These are phyloP conservation scores for Siphonodentalium dalli DNA, from an alignment of 2,888 invertebrate species.

Conservation along the genomic window DNA sequence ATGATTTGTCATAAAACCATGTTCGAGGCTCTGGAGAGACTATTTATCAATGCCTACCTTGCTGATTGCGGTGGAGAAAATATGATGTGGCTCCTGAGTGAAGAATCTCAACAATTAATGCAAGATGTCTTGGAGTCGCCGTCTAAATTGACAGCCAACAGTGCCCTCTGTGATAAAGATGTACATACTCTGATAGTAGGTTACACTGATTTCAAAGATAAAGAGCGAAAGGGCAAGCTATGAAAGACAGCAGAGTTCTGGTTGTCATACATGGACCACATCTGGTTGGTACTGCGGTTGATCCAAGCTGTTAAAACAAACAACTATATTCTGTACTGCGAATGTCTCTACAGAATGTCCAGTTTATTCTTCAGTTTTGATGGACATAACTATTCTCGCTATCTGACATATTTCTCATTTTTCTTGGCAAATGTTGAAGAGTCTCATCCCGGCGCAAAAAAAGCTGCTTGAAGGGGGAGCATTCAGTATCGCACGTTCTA, in stretches of 20 bases:
- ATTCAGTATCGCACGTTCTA: slow-evolving; percentile 8
- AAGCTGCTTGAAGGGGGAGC: slow-evolving; percentile 2
- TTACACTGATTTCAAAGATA: neutral
- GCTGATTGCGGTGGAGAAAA: no score
- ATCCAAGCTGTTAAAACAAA: slow-evolving; percentile 4
- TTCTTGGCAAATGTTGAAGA: no score
- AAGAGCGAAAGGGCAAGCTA: neutral
- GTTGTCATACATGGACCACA: slow-evolving; percentile 9
- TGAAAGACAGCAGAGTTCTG: slow-evolving; percentile 2
- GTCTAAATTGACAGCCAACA: no score
- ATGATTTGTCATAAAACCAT: no score
- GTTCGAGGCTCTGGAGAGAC: no score
- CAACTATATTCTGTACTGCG: neutral
- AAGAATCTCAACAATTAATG: no score
- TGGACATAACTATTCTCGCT: slow-evolving; percentile 16
- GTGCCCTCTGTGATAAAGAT: slow-evolving; percentile 22
- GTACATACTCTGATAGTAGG: slow-evolving; percentile 10
- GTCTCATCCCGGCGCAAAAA: no score
- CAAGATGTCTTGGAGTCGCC: no score
- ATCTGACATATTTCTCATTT: slow-evolving; percentile 6
- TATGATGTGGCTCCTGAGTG: no score
- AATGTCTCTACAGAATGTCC: neutral
- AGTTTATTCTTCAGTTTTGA: slow-evolving; percentile 10
- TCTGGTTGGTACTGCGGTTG: neutral
- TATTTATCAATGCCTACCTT: no score